These are phyloP conservation scores for Cantharis rustica DNA, from an alignment of 2,888 invertebrate species.

Conservation along the genomic window DNA sequence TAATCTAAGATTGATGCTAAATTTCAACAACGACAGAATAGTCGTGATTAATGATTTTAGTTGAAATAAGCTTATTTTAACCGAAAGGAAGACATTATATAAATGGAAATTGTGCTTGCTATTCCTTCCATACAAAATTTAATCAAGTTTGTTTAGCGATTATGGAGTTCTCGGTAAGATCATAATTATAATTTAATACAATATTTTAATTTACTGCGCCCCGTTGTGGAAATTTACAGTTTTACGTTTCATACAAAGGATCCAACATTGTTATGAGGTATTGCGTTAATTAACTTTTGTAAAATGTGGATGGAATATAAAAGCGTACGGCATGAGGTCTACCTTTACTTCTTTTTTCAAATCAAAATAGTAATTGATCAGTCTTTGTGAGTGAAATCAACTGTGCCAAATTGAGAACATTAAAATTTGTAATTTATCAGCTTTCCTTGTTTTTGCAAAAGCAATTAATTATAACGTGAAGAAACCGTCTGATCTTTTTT, in stretches of 20 bases:
- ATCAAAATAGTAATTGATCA: slow-evolving; percentile 6
- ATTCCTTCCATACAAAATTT: slow-evolving; percentile 26
- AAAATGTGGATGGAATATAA: slow-evolving; percentile 18
- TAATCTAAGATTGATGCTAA: not conserved
- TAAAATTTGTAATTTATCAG: slow-evolving; percentile 46
- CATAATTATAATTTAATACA: slow-evolving; percentile 29
- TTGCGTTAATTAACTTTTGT: slow-evolving; percentile 29
- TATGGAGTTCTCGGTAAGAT: slow-evolving; percentile 27
- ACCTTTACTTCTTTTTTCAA: not conserved
- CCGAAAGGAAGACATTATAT: slow-evolving; percentile 26
- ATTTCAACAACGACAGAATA: slow-evolving; percentile 1
- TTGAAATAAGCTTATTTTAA: slow-evolving; percentile 24
- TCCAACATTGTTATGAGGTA: slow-evolving; percentile 20
- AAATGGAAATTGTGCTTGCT: slow-evolving; percentile 26
- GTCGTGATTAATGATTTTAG: slow-evolving; percentile 20
- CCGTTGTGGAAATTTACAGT: slow-evolving; percentile 19
- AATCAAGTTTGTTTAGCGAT: slow-evolving; percentile 29
- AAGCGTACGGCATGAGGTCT: slow-evolving; percentile 14
- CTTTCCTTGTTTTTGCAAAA: slow-evolving; percentile 41
- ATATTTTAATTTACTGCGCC: slow-evolving; percentile 26
- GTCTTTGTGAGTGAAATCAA: slow-evolving; percentile 40
- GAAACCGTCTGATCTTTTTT: slow-evolving; percentile 19
- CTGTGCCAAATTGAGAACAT: slow-evolving; percentile 40
- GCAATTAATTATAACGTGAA: slow-evolving; percentile 40
- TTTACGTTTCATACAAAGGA: slow-evolving; percentile 26